phyloP scores from a whole-genome alignment of 1,140 invertebrate genomes.

The Cepaea nemoralis region DNA sequence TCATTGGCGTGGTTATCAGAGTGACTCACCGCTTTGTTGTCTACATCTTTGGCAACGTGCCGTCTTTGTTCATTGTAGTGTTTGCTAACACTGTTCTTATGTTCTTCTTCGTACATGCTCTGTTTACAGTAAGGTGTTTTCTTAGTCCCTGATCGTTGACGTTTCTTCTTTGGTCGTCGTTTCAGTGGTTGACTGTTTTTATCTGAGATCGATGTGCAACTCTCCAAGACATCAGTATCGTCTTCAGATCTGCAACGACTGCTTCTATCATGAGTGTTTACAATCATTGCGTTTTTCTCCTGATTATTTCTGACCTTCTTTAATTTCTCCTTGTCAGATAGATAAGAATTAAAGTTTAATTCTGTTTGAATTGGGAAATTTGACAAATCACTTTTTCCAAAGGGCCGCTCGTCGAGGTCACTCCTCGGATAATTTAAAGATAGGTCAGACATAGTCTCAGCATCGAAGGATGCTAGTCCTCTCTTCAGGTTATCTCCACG shows the following conservation, averaged over 20 bases:
- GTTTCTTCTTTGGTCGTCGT: background rate
- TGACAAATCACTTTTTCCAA: background rate
- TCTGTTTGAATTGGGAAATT: background rate
- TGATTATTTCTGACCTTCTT: background rate
- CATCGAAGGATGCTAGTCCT: background rate
- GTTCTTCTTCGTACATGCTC: background rate
- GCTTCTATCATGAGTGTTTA: background rate
- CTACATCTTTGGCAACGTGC: background rate
- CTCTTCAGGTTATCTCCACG: too few species aligned
- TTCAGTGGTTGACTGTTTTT: background rate
- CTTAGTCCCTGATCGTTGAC: background rate
- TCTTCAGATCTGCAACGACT: background rate
- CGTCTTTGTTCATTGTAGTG: background rate
- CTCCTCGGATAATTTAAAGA: background rate
- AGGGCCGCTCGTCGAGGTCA: background rate
- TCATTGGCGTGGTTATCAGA: background rate
- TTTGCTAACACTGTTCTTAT: background rate
- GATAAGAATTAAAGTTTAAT: background rate
- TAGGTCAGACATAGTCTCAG: background rate
- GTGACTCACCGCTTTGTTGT: background rate
- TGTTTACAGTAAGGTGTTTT: background rate
- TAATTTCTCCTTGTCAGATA: background rate
- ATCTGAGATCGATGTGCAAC: background rate
- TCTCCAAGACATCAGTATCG: background rate
- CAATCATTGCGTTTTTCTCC: background rate